Evolutionary conservation across 2,797 vertebrate species (phyloP), one percentile per base, ranked within the genome.

Genomic region (Heteromormyrus szaboi): DNA sequence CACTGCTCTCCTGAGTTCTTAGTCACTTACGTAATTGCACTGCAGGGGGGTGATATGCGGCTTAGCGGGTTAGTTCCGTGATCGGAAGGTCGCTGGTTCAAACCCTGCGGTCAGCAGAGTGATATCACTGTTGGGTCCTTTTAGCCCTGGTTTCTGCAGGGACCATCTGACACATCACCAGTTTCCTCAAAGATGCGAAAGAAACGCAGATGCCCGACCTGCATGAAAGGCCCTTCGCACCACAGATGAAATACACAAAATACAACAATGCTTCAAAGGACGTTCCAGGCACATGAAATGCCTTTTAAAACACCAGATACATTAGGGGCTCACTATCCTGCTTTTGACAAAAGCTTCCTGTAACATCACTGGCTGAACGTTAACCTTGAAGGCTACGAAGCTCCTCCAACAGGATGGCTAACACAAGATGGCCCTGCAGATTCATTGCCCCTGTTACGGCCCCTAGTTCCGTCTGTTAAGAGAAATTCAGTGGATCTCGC

Each of bases 401-500:
- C 12, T 8, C 33, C 12, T 76, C 72, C 33, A 76, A 19, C 25
- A 37, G 25, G 29, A 68, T 5, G 65, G 4, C 29, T 25, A 50
- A 14, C 48, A 25, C 22, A 51, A 51, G 8, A n/a, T 2, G 7
- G 8, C 22, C 22, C 46, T 11, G 25, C n/a, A 85, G 48, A 3
- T 65, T 59, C 37, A 76, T 76, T 85, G 33, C 19, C 9, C 41
- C 7, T 5, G 84, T 56, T 56, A 19, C 11, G 12, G 50, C 48
- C 48, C 48, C 14, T 48, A 17, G 44, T n/a, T 48, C 46, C 6
- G 19, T 87, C 37, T 83, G 4, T 87, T 50, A 81, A 87, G 83
- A 51, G 89, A 76, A 88, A 62, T 88, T 83, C 89, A 87, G 51
- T 88, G 83, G 50, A 29, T 53, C 48, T 29, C 9, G 12, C 79